A percentile compares a stretch with the other conserved stretches of the same genome.
Conservation (phyloP, 2,888 invertebrate species). For the Lasioglossum lativentre region DNA sequence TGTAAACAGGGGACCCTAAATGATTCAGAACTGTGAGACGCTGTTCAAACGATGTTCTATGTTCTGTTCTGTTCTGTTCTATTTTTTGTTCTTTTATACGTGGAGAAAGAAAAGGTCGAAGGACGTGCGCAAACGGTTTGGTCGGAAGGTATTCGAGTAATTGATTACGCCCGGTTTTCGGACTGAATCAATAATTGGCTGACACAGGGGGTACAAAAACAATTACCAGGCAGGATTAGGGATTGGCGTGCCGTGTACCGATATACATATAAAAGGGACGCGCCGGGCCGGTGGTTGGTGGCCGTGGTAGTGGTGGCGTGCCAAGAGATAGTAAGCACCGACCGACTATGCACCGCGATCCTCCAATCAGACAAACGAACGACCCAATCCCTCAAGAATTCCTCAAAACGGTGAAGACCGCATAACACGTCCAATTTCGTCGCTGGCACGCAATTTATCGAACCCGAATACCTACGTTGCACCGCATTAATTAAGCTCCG, state of each 20-base stretch:
- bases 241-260: constrained; percentile 54
- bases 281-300: constrained; percentile 43
- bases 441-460: neutral
- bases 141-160: constrained; percentile 56
- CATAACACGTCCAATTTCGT: constrained; percentile 20
- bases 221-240: constrained; percentile 72
- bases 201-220: constrained; percentile 75
- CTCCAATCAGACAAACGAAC: constrained; percentile 70
- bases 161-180: constrained; percentile 65
- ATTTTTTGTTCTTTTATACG: no score
- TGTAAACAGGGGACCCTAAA: constrained; percentile 26
- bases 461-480: neutral
- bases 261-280: constrained; percentile 36
- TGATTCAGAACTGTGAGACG: constrained; percentile 2
- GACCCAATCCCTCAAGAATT: constrained; percentile 27
- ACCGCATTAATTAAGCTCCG: neutral
- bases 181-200: constrained; percentile 72
- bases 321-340: constrained; percentile 70
- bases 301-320: constrained; percentile 68
- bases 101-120: neutral
- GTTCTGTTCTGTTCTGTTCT: no score
- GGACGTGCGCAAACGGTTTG: constrained; percentile 25
- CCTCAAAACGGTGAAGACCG: constrained; percentile 31
- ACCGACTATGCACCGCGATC: constrained; percentile 58
- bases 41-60: neutral